Evolutionary conservation across 2,113 vertebrate genomes (phyloP).

Genomic region (Alaudala cheleensis): DNA sequence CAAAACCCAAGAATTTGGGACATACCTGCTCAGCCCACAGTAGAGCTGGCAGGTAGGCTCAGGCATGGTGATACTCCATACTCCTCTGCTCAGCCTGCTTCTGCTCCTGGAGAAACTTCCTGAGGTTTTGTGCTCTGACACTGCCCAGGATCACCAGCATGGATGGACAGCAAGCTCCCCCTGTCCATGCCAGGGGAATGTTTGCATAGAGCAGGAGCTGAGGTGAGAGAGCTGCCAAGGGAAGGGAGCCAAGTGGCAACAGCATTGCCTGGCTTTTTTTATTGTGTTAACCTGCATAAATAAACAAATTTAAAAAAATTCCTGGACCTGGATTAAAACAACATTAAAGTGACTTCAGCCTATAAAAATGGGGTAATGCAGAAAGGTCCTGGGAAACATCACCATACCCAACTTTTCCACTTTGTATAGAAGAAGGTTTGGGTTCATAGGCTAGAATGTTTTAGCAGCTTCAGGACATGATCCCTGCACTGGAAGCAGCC

Average conservation of each 20-base stretch:
- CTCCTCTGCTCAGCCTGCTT: not conserved
- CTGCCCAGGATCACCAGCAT: rapidly evolving
- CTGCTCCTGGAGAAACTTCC: not conserved
- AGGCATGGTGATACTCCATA: not conserved
- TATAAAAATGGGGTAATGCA: not conserved
- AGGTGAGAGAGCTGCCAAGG: not conserved
- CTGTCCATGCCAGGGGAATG: rapidly evolving
- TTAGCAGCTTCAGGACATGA: not conserved
- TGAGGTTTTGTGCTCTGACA: not conserved
- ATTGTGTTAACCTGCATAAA: not conserved
- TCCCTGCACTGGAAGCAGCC: not conserved
- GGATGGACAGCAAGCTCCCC: not conserved
- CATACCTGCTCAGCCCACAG: not conserved
- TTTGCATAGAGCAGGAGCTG: not conserved
- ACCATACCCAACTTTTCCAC: not conserved
- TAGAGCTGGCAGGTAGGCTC: not conserved
- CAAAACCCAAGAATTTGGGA: not conserved
- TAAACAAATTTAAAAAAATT: not conserved
- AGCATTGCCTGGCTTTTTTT: not conserved
- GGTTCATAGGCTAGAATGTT: not conserved
- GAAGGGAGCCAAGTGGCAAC: not conserved
- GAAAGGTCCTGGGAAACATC: not conserved
- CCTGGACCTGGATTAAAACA: not conserved
- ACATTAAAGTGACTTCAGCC: not conserved
- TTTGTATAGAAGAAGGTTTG: not conserved